Conservation (phyloP, 2,797 vertebrate genomes). For the Sciaenops ocellatus region DNA sequence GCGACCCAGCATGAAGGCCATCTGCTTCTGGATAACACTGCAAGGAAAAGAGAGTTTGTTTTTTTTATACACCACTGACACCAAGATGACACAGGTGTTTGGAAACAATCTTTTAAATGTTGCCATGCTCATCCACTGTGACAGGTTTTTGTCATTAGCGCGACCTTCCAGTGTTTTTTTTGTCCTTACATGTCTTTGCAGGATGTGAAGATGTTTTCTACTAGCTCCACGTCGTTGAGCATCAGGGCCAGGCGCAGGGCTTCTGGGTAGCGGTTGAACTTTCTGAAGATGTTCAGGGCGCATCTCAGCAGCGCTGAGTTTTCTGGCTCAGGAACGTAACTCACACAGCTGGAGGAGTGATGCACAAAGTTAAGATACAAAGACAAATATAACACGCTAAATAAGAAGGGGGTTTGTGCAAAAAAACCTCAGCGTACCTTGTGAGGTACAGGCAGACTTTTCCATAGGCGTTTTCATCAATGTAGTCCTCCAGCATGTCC, state of each 20-base stretch:
- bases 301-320: constrained; percentile 96
- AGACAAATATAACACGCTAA: background rate
- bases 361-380: background rate
- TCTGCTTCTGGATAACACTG: constrained; percentile 98
- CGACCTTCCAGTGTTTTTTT: background rate
- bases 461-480: constrained; percentile 96
- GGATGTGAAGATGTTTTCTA: constrained; percentile 98
- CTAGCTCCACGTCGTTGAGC: constrained; percentile 97
- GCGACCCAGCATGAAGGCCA: constrained; percentile 98
- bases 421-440: constrained; percentile 83
- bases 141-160: background rate
- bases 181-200: constrained; percentile 97
- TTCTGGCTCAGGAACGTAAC: constrained; percentile 97
- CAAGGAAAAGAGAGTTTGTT: background rate
- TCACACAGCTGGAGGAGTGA: constrained; percentile 90
- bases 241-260: constrained; percentile 97
- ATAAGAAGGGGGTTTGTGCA: background rate
- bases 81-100: background rate
- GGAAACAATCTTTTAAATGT: background rate
- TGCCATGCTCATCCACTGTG: background rate
- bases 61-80: background rate
- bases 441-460: constrained; percentile 99
- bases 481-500: constrained; percentile 97
- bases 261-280: constrained; percentile 96
- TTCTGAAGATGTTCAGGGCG: constrained; percentile 95